Conservation (phyloP, 2,797 vertebrate species). For the Tangara arthus region DNA sequence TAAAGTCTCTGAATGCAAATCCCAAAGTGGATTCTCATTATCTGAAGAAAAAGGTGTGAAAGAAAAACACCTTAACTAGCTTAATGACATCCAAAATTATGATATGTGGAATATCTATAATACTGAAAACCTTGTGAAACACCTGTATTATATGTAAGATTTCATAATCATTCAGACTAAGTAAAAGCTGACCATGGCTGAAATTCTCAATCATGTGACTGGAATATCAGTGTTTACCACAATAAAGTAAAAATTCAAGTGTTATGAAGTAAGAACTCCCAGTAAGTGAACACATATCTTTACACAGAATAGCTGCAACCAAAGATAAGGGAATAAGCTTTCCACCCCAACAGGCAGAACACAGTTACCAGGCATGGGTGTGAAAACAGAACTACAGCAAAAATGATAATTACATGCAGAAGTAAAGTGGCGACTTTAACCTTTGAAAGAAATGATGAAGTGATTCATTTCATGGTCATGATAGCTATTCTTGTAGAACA, state of each 20-base stretch:
- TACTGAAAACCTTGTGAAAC: neutral
- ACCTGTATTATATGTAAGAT: neutral
- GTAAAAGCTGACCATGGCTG: neutral
- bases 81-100: neutral
- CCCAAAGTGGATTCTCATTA: neutral
- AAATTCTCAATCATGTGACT: neutral
- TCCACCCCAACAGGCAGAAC: neutral
- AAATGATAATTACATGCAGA: neutral
- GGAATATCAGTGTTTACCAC: neutral
- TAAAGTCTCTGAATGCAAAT: neutral
- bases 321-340: neutral
- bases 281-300: neutral
- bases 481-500: neutral
- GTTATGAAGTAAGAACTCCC: neutral
- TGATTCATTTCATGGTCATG: neutral
- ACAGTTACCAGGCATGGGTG: neutral
- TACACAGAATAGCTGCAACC: neutral
- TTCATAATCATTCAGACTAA: neutral
- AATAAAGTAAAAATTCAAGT: neutral
- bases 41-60: neutral
- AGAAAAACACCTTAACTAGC: neutral
- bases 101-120: neutral
- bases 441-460: neutral
- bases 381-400: neutral
- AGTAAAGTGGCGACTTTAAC: neutral